phyloP scores from a whole-genome alignment of 2,888 invertebrate genomes.

The Linnaemya vulpina region DNA sequence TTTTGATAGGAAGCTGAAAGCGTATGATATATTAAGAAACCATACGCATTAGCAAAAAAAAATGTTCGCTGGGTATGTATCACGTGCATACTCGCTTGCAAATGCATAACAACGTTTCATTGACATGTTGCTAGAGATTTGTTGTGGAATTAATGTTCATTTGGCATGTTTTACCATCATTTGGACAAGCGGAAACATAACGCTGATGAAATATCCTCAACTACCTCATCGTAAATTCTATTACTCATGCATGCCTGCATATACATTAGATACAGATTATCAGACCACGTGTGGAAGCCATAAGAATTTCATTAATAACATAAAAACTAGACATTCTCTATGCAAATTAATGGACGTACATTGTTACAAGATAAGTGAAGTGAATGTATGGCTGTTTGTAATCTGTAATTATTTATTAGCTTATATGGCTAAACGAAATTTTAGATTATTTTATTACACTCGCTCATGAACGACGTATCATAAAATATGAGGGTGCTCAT shows the following conservation, averaged over 20 bases:
- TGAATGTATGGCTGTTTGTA: neutral
- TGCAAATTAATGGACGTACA: slow-evolving; percentile 11
- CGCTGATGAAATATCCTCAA: slow-evolving; percentile 27
- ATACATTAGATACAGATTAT: neutral
- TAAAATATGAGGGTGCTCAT: too few relatives aligned
- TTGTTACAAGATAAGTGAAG: neutral
- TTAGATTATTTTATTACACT: too few relatives aligned
- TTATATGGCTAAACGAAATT: neutral
- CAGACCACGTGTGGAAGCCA: slow-evolving; percentile 13
- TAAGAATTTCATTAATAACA: neutral
- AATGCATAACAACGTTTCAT: neutral
- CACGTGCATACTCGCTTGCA: neutral
- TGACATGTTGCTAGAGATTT: slow-evolving; percentile 62
- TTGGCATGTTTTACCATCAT: slow-evolving; percentile 58
- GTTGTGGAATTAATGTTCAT: slow-evolving; percentile 55
- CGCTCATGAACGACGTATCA: too few relatives aligned
- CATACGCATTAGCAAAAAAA: too few relatives aligned
- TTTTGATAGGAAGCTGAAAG: too few relatives aligned
- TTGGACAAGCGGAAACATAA: slow-evolving; percentile 36
- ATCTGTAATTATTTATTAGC: neutral
- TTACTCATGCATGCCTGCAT: neutral
- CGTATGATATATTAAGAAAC: too few relatives aligned
- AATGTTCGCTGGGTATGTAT: neutral
- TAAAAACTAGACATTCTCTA: neutral
- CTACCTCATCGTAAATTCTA: neutral